Evolutionary conservation across 2,888 invertebrate genomes (phyloP).

Genomic region (Phytoseiulus persimilis): DNA sequence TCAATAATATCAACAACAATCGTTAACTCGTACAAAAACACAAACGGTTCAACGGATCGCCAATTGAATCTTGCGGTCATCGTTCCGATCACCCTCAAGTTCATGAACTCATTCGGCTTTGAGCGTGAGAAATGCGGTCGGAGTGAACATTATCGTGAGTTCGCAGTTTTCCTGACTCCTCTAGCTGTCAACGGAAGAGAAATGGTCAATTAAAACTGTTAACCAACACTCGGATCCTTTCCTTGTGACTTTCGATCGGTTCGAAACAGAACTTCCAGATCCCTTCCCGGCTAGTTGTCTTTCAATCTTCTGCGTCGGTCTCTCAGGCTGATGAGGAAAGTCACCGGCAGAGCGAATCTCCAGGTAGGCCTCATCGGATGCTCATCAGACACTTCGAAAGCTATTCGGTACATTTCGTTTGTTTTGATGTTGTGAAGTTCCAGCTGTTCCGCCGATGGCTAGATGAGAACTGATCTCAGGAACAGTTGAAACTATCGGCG

Average conservation of each 20-base stretch:
- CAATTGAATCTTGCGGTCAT: neutral
- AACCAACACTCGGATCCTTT: neutral
- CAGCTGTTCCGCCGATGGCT: neutral
- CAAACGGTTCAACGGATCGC: neutral
- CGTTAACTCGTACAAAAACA: neutral
- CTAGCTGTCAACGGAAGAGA: no score
- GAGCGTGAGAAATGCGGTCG: neutral
- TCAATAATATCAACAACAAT: neutral
- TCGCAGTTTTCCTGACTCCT: neutral
- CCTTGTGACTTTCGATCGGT: neutral
- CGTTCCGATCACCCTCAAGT: neutral
- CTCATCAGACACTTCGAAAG: neutral
- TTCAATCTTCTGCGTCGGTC: neutral
- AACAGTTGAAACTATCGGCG: neutral
- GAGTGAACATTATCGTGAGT: neutral
- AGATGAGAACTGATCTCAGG: neutral
- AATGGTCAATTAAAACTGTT: no score
- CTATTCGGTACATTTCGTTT: neutral
- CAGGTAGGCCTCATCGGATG: neutral
- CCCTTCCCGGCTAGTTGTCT: neutral
- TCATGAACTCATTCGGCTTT: neutral
- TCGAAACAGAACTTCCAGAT: neutral
- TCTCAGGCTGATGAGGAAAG: neutral
- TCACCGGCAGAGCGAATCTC: neutral
- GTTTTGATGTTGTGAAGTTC: neutral